These are phyloP conservation scores for Sorex fumeus DNA, from an alignment of 2,113 vertebrate genomes.

Conservation along the genomic window DNA sequence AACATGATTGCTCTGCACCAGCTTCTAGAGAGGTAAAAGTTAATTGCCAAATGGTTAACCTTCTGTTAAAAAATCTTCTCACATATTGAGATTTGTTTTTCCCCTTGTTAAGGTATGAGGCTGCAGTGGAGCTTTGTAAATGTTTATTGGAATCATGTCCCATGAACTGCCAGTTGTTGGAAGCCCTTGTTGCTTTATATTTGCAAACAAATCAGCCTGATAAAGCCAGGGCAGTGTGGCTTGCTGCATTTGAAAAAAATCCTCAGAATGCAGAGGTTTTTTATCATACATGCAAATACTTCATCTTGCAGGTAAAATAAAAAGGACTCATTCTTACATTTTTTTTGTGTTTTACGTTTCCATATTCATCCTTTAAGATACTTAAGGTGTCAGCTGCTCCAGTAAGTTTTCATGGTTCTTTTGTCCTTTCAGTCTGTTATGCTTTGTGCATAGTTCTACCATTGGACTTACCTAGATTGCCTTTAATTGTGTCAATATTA, in stretches of 20 bases:
- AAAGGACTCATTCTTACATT: constrained; percentile 3
- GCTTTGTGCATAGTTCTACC: neutral
- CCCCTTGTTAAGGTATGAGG: constrained; percentile 90
- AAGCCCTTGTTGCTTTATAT: constrained; percentile 91
- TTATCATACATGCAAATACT: constrained; percentile 93
- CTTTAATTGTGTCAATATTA: constrained; percentile 59
- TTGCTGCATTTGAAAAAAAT: constrained; percentile 91
- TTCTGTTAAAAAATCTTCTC: neutral
- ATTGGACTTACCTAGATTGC: neutral
- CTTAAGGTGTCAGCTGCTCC: neutral
- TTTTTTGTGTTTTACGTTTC: constrained; percentile 16
- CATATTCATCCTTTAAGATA: constrained; percentile 16
- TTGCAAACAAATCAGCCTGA: constrained; percentile 86
- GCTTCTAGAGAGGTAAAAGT: constrained; percentile 92
- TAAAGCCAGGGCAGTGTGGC: constrained; percentile 91
- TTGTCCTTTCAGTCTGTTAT: neutral
- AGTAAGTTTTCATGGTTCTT: constrained; percentile 52
- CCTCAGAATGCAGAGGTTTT: constrained; percentile 93
- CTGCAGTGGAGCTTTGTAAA: constrained; percentile 90
- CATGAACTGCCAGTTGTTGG: constrained; percentile 91
- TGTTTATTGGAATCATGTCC: constrained; percentile 90
- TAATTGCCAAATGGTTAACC: constrained; percentile 35
- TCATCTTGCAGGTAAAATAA: constrained; percentile 93
- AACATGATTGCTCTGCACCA: constrained; percentile 93
- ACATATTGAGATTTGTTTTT: constrained; percentile 69